These are phyloP conservation scores for Charina bottae DNA, from an alignment of 2,113 vertebrate species.

Conservation along the genomic window DNA sequence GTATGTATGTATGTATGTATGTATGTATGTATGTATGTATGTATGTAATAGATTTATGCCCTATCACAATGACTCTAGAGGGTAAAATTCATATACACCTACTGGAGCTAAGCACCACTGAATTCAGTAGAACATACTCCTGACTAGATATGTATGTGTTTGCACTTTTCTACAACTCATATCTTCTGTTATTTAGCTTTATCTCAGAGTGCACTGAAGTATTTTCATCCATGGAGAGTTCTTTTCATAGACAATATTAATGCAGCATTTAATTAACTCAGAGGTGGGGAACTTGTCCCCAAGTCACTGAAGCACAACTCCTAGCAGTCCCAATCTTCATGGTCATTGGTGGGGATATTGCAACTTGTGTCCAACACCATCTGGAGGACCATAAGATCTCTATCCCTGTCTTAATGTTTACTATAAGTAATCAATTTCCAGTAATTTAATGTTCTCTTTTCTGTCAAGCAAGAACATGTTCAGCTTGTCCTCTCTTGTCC, in stretches of 20 bases:
- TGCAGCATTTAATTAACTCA: neutral
- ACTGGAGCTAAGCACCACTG: neutral
- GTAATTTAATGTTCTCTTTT: neutral
- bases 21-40: neutral
- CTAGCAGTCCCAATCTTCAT: neutral
- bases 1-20: neutral
- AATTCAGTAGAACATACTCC: neutral
- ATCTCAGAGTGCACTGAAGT: neutral
- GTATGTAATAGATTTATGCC: neutral
- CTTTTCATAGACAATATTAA: neutral
- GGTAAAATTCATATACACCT: neutral
- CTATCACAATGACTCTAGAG: neutral
- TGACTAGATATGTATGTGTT: neutral
- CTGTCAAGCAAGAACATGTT: neutral
- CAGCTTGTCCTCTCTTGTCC: neutral
- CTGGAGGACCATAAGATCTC: neutral
- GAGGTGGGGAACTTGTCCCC: neutral
- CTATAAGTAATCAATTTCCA: neutral
- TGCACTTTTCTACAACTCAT: neutral
- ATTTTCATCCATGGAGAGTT: neutral
- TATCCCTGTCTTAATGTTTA: neutral
- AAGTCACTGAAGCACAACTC: neutral
- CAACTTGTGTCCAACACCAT: neutral
- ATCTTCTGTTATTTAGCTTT: neutral
- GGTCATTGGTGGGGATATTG: neutral